Conservation (phyloP, 2,797 vertebrate species). For the Microctenopoma lineatum region DNA sequence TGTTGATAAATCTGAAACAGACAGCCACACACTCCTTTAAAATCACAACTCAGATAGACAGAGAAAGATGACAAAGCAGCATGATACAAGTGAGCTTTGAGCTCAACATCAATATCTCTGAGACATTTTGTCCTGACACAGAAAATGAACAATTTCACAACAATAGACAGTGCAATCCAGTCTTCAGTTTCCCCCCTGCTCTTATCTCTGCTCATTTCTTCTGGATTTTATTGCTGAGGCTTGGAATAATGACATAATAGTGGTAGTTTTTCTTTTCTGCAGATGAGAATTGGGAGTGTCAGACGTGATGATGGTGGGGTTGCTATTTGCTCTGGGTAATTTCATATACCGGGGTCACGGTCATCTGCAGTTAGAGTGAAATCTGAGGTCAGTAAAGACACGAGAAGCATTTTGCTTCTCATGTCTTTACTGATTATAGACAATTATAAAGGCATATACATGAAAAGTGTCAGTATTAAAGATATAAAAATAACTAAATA, state of each 20-base stretch:
- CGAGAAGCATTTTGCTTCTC: background rate
- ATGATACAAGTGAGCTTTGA: constrained; percentile 58
- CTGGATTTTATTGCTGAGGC: constrained; percentile 50
- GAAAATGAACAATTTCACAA: constrained; percentile 66
- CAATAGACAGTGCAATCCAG: constrained; percentile 45
- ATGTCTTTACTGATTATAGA: background rate
- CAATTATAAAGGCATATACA: constrained; percentile 3
- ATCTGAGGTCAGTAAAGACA: constrained; percentile 37
- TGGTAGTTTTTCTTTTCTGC: constrained; percentile 36
- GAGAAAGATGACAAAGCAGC: constrained; percentile 55
- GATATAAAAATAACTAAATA: no score
- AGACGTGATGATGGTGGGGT: constrained; percentile 2
- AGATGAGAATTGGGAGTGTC: constrained; percentile 27
- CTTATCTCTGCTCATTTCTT: constrained; percentile 58
- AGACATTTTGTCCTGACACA: constrained; percentile 66
- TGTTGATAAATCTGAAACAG: background rate
- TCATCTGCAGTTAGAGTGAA: constrained; percentile 22
- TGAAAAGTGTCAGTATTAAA: background rate
- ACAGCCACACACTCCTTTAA: constrained; percentile 25
- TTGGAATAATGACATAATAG: constrained; percentile 61
- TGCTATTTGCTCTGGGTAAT: constrained; percentile 43
- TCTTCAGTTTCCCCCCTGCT: constrained; percentile 37
- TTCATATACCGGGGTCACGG: constrained; percentile 45
- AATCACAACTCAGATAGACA: constrained; percentile 29
- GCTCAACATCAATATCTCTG: constrained; percentile 69